phyloP scores from a whole-genome alignment of 2,797 vertebrate genomes.

The Merluccius polli region DNA sequence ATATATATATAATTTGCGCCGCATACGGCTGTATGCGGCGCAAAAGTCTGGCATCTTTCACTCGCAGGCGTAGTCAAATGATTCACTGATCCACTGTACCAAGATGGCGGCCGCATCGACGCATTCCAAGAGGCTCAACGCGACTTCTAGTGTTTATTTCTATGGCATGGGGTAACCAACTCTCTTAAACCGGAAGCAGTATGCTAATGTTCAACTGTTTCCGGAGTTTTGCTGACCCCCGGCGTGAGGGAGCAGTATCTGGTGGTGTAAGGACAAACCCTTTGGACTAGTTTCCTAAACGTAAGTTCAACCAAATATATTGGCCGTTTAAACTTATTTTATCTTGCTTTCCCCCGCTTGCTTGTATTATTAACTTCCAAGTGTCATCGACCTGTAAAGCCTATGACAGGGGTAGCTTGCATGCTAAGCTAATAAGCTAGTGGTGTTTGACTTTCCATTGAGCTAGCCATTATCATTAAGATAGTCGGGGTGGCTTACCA shows the following conservation, averaged over 20 bases:
- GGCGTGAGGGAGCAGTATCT: conserved; percentile 21
- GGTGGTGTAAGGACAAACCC: conserved; percentile 13
- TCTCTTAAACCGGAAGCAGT: conserved; percentile 51
- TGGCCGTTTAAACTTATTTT: not conserved
- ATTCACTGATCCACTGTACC: no score
- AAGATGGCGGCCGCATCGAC: no score
- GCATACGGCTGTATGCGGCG: no score
- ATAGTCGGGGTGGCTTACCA: not conserved
- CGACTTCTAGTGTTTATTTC: no score
- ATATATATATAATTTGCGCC: no score
- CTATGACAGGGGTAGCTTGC: conserved; percentile 44
- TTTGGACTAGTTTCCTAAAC: conserved; percentile 30
- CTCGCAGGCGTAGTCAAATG: no score
- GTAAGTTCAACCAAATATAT: conserved; percentile 37
- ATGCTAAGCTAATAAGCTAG: conserved; percentile 45
- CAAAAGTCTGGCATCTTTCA: no score
- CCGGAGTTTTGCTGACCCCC: conserved; percentile 52
- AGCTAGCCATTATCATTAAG: conserved; percentile 53
- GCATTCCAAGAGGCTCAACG: no score
- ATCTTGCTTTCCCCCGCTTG: rapidly evolving
- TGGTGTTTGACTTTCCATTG: conserved; percentile 46
- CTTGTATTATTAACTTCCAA: not conserved
- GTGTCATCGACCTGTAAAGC: conserved; percentile 45
- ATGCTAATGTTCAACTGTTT: conserved; percentile 23
- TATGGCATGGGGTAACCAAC: not conserved